Base-by-base conservation (phyloP, 1,140 invertebrate genomes). In the Steinernema khuongi region DNA sequence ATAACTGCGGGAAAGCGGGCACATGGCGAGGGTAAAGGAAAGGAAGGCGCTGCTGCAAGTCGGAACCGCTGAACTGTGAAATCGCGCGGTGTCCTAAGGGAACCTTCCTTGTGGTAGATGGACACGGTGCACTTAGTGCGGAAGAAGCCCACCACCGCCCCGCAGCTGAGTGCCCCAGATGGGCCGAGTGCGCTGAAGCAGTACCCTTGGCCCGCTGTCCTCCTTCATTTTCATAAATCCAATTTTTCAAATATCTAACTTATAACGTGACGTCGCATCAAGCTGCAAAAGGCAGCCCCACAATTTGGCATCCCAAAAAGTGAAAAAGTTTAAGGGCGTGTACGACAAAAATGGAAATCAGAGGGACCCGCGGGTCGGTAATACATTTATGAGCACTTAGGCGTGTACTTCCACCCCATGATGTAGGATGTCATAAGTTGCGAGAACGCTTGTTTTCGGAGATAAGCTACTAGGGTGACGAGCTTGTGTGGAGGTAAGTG, bases 161-260 rank as follows among this genome's bases (percentile, higher is more conserved):
- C 14, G 50, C 50, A 60, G 26, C 36, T 11, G 36, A n/a, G 7
- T 41, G 36, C 36, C n/a, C 7, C 7, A 41, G n/a, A 41, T n/a
- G 36, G 7, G 36, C 7, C 7, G n/a, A 41, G 36, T 41, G 7
- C 36, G n/a, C 7, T 11, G 36, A n/a, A 41, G 36, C 36, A 41
- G n/a, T n/a, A 41, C n/a, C n/a, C n/a, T 41, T 7, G 36, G 36
- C 36, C 36, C 7, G 36, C 50, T 60, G 50, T 22, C 50, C 22
- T 60, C 19, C 26, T 60, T 60, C 50, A 60, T 60, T 60, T 60
- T 60, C 50, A 22, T 60, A 60, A 60, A 60, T 60, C 50, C 50
- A 60, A 60, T 60, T 60, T 60, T 60, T 60, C 50, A 60, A n/a
- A 41, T 11, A 41, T 11, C 36, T 7, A 41, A 41, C 7, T 60